Evolutionary conservation across 2,888 invertebrate genomes (phyloP).

Genomic region (Invenusta paracnida): DNA sequence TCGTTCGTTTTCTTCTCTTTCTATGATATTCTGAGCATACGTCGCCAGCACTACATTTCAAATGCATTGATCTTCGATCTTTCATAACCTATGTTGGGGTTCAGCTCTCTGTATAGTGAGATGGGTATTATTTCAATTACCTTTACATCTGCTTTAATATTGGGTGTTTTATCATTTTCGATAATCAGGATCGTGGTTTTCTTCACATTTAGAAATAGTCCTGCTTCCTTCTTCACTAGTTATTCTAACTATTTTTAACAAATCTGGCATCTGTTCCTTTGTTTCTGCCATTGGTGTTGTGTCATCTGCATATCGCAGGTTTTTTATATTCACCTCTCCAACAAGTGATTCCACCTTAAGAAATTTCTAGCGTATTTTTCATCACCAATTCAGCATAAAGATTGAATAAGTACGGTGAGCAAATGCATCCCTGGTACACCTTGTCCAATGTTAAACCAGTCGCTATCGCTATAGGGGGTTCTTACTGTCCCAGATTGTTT

Average conservation of each 20-base stretch:
- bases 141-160: not conserved
- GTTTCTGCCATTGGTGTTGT: not conserved
- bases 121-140: not conserved
- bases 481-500: not conserved
- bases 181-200: not conserved
- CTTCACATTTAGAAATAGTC: not conserved
- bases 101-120: not conserved
- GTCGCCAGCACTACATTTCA: not conserved
- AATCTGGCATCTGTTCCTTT: not conserved
- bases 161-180: not conserved
- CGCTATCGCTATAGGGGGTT: not conserved
- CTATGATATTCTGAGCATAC: not conserved
- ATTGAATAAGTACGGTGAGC: not conserved
- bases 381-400: not conserved
- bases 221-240: not conserved
- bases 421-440: not conserved
- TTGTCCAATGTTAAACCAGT: not conserved
- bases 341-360: not conserved
- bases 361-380: not conserved
- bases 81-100: not conserved
- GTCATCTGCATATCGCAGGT: not conserved
- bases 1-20: not conserved
- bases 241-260: not conserved
- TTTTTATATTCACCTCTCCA: not conserved
- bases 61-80: not conserved